phyloP scores from a whole-genome alignment of 2,113 vertebrate genomes.

The Neodon shergylaensis region DNA sequence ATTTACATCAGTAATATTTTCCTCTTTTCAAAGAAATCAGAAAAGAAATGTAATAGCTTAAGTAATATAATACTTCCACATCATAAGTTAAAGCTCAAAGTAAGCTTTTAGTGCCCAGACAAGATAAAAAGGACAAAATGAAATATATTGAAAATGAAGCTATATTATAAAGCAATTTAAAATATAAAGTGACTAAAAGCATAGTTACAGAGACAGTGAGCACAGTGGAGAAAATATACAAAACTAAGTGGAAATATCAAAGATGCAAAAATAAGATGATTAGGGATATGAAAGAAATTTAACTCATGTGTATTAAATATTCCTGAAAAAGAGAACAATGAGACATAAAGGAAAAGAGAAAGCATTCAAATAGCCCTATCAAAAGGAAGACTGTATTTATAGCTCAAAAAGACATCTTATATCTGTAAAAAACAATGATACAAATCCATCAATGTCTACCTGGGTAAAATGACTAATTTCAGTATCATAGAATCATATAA shows the following conservation, averaged over 20 bases:
- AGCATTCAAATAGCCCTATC: not conserved
- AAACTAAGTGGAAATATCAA: slow-evolving; percentile 13
- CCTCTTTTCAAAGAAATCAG: not conserved
- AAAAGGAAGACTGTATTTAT: not conserved
- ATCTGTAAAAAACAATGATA: not conserved
- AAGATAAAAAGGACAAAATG: not conserved
- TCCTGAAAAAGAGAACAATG: not conserved
- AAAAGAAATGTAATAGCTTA: not conserved
- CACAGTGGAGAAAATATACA: not conserved
- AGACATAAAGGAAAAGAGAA: not conserved
- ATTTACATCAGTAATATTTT: not conserved
- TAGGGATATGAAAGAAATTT: not conserved
- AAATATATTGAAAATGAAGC: not conserved
- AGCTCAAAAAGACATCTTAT: not conserved
- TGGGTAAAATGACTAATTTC: not conserved
- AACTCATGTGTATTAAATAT: not conserved
- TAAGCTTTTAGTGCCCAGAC: not conserved
- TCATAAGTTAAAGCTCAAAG: not conserved
- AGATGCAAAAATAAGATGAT: not conserved
- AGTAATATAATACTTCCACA: not conserved
- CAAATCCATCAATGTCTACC: not conserved
- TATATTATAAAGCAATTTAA: slow-evolving; percentile 18
- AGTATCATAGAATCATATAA: slow-evolving; percentile 14
- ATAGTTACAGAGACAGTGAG: not conserved
- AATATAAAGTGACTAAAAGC: not conserved